Percentiles rank a stretch among this genome's conserved stretches.
phyloP scores from a whole-genome alignment of 2,113 vertebrate species.

The Cnemophilus loriae region DNA sequence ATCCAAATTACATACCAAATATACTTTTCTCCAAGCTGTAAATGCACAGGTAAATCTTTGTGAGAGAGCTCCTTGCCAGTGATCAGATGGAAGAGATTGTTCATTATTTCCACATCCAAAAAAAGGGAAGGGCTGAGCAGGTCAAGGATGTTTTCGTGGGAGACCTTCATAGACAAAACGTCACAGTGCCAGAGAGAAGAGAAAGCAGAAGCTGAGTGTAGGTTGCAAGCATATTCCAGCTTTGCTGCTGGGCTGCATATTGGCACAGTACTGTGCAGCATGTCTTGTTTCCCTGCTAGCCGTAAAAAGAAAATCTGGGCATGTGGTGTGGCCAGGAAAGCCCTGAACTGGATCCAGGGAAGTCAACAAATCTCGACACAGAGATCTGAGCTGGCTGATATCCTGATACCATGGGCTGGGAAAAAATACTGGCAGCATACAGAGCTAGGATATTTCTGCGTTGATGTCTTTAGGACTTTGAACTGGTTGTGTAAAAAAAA shows the following conservation, averaged over 20 bases:
- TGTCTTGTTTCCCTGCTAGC: not conserved
- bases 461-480: not conserved
- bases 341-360: not conserved
- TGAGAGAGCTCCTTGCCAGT: not conserved
- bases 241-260: not conserved
- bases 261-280: not conserved
- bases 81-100: not conserved
- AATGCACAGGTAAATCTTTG: not conserved
- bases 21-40: not conserved
- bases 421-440: not conserved
- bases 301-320: not conserved
- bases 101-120: not conserved
- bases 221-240: not conserved
- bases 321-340: not conserved
- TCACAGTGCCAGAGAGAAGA: not conserved
- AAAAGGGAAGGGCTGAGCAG: not conserved
- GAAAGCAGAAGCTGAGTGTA: not conserved
- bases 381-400: not conserved
- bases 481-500: not conserved
- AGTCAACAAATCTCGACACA: not conserved
- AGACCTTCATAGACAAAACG: not conserved
- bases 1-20: not conserved
- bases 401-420: not conserved
- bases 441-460: not conserved
- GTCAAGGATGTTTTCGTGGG: not conserved